Evolutionary conservation across 2,888 invertebrate species (phyloP), one percentile per base, ranked within the genome.

Genomic region (Tetragonisca angustula): DNA sequence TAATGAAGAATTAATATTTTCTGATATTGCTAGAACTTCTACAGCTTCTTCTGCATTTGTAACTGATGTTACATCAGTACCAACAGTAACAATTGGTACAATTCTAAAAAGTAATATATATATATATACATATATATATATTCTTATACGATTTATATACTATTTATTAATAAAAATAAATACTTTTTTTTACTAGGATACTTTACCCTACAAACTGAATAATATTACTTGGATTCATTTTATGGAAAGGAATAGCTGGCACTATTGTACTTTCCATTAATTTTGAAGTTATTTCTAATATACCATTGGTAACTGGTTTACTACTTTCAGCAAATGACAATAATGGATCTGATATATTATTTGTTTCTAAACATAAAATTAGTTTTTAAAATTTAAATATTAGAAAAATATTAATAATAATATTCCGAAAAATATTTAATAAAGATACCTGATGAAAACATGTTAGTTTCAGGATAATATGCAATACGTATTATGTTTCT

Each of bases 401-500:
- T 43, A 11, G 43, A 43, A n/a, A 54, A 17, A 27, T 0, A 27
- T 62, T 50, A 43, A 43, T 43, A 43, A 36, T 36, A 36, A 36
- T 9, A 36, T 36, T 36, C 36, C 21, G 15, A 69, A 36, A 69
- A 71, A 49, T 36, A 56, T 76, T 43, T 36, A 52, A 64, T 27
- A 54, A 27, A 64, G 76, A 72, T 81, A 93, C 93, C 92, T 64
- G 90, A 83, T 59, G 84, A 74, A 74, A 90, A 89, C 75, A 79
- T 89, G 62, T 83, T 87, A 67, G 95, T 95, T 93, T 98, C 98
- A 17, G 98, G 98, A 91, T 96, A 95, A 88, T 96, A 96, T 59
- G 97, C 97, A 70, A 98, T 96, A n/a, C 98, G 95, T 75, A 98
- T 94, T 84, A 98, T 94, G 91, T 97, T 97, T 86, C 98, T 96